Evolutionary conservation across 2,797 vertebrate species (phyloP).

Genomic region (Gymnopithys bicolor): DNA sequence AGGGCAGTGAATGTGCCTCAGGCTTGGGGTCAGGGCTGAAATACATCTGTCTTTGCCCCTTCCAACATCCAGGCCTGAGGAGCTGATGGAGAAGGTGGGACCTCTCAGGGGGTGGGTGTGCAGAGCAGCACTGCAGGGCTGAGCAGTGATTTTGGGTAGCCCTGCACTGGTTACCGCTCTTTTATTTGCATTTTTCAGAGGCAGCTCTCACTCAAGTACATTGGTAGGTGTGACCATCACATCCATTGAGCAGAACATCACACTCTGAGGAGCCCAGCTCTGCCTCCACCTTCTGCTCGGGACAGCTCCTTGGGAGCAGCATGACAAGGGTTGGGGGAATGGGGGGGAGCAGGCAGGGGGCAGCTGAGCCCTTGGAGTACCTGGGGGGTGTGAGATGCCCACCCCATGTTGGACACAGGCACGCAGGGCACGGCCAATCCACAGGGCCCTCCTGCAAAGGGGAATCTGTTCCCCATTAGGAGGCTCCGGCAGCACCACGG

Average conservation of each 20-base stretch:
- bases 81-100: not conserved
- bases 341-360: fast-evolving
- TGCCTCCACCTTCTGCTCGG: not conserved
- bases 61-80: not conserved
- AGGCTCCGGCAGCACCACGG: not conserved
- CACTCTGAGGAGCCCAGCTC: not conserved
- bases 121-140: not conserved
- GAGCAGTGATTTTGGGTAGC: not conserved
- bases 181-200: not conserved
- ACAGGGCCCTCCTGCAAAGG: not conserved
- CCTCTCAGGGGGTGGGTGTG: not conserved
- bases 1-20: fast-evolving
- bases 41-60: not conserved
- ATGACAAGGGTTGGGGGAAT: not conserved
- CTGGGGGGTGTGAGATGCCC: not conserved
- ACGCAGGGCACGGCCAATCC: not conserved
- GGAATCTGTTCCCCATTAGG: conserved; percentile 50
- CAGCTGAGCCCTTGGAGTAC: not conserved
- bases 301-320: fast-evolving
- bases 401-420: fast-evolving
- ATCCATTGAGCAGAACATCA: not conserved
- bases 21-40: not conserved
- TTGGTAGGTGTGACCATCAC: fast-evolving
- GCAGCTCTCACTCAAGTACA: not conserved
- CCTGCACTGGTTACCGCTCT: not conserved